phyloP scores from a whole-genome alignment of 1,140 invertebrate genomes.

The Choristoneura fumiferana region DNA sequence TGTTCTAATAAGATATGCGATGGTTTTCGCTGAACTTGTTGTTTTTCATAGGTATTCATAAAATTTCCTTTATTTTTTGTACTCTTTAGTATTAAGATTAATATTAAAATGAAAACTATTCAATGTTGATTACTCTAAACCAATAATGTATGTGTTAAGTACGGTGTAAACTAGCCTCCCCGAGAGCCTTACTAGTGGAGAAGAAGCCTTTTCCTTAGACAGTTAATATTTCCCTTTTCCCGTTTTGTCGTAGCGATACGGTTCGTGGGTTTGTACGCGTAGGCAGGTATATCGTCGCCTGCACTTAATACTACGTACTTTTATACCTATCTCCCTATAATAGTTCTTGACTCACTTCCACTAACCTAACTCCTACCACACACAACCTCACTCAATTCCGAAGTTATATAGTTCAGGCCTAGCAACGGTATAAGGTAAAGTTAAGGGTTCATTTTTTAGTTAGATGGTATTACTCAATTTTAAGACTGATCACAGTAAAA shows the following conservation, averaged over 20 bases:
- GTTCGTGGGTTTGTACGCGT: conserved; percentile 22
- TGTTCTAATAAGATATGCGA: conserved; percentile 75
- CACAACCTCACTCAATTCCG: conserved; percentile 46
- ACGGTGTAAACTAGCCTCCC: conserved; percentile 71
- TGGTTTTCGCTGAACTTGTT: conserved; percentile 73
- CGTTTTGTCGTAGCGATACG: conserved; percentile 42
- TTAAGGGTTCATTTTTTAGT: conserved; percentile 74
- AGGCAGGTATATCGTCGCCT: conserved; percentile 37
- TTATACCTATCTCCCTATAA: conserved; percentile 36
- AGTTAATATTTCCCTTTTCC: conserved; percentile 50
- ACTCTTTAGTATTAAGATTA: conserved; percentile 77
- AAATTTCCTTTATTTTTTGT: conserved; percentile 79
- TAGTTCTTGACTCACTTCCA: conserved; percentile 39
- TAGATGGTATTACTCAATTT: conserved; percentile 77
- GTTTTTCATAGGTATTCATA: conserved; percentile 76
- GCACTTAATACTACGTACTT: conserved; percentile 29
- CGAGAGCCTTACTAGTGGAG: conserved; percentile 68
- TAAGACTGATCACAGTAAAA: conserved; percentile 74
- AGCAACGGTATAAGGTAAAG: conserved; percentile 64
- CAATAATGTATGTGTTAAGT: conserved; percentile 71
- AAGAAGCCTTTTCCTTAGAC: conserved; percentile 74
- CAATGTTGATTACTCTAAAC: conserved; percentile 76
- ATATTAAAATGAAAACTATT: conserved; percentile 73
- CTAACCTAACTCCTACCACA: conserved; percentile 37
- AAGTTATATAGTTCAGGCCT: conserved; percentile 62